Base-by-base conservation (phyloP, 2,888 invertebrate genomes). In the Geotrupes spiniger region DNA sequence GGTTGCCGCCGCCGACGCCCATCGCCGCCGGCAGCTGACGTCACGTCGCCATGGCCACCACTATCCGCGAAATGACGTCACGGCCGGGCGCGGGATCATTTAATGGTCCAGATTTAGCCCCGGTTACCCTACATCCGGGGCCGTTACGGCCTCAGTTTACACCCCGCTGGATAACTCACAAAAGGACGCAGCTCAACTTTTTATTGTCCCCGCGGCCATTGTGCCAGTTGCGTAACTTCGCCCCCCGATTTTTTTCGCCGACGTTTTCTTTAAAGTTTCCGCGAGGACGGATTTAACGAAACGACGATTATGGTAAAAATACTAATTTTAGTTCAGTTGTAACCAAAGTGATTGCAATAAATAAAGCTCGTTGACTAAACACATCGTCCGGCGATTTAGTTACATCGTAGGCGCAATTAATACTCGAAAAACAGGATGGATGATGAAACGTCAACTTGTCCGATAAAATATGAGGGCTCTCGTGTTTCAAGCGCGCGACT, bases 51-150 rank as follows among this genome's bases (percentile, higher is more conserved):
- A 49, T 47, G 49, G 53, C 41, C 52, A 54, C 54, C 45, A 46
- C 50, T 49, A 52, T 54, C 42, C 52, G 39, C 51, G 51, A 46
- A 44, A 46, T 57, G 57, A 56, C 56, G 59, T 59, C 58, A 57
- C 44, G 43, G 38, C 38, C 48, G 47, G 43, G 52, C 49, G 53
- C 55, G 51, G 53, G 50, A 52, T 42, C 56, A 48, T 59, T 53
- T 59, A 58, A 59, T 58, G 57, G 54, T 51, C 51, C 53, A 56
- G 57, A 57, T 56, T 59, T 56, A 53, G 52, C 48, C 50, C n/a
- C 53, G 38, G 49, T 50, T 58, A 52, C 46, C 53, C 58, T 50
- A 54, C 54, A 57, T 57, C 52, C 51, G 50, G 42, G 38, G 43
- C 53, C 42, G 49, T 53, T 50, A 50, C 36, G 43, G 46, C 49